These are phyloP conservation scores for Drosophila antonietae DNA, from an alignment of 2,888 invertebrate species.

Conservation along the genomic window DNA sequence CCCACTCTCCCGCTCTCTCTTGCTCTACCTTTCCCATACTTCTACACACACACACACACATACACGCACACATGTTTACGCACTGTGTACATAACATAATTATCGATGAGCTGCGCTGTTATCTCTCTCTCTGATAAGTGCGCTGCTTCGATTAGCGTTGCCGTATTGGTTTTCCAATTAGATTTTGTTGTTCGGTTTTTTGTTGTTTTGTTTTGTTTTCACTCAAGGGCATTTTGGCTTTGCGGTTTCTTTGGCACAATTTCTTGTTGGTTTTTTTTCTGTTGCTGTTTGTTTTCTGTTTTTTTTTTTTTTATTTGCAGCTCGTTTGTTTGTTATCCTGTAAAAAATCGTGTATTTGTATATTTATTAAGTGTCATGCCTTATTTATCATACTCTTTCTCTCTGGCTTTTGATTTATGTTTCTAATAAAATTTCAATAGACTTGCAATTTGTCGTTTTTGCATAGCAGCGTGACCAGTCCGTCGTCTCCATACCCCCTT, in stretches of 20 bases:
- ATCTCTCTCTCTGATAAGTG: conserved; percentile 61
- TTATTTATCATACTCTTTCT: conserved; percentile 29
- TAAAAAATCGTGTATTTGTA: conserved; percentile 14
- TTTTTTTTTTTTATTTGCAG: not conserved
- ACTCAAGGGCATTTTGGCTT: conserved; percentile 36
- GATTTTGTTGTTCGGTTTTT: conserved; percentile 35
- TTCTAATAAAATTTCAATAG: conserved; percentile 80
- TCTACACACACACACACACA: not conserved
- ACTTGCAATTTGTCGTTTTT: conserved; percentile 76
- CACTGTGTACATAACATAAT: conserved; percentile 49
- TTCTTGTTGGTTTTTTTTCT: not conserved
- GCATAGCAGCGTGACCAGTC: conserved; percentile 40
- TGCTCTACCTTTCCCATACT: not conserved
- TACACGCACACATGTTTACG: conserved; percentile 13
- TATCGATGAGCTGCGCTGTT: conserved; percentile 56
- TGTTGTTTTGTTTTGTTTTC: conserved; percentile 38
- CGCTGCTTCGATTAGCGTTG: conserved; percentile 47
- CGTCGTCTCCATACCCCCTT: conserved; percentile 2
- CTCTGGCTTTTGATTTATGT: conserved; percentile 72
- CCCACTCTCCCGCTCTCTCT: too few relatives aligned
- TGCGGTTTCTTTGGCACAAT: conserved; percentile 21
- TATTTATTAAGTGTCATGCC: conserved; percentile 39
- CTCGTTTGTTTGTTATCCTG: conserved; percentile 18
- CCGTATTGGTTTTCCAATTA: conserved; percentile 76
- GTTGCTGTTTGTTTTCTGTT: not conserved